phyloP scores from a whole-genome alignment of 2,888 invertebrate genomes.

The Caenorhabditis sp. region DNA sequence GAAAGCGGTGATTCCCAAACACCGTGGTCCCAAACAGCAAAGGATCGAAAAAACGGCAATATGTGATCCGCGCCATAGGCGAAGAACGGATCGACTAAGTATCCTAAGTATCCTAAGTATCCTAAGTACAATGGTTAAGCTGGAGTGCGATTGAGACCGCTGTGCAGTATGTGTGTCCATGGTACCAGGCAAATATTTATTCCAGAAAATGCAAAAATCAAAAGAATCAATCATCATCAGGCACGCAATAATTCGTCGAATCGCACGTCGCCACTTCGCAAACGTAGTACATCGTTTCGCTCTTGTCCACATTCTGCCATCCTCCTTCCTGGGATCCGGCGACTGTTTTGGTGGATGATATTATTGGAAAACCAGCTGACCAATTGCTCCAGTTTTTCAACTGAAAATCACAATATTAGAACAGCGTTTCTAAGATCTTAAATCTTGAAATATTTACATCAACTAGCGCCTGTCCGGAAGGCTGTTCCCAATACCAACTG shows the following conservation, averaged over 20 bases:
- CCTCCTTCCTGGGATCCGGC: neutral
- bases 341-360: constrained; percentile 15
- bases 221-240: neutral
- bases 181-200: too few species aligned
- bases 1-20: too few species aligned
- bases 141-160: too few species aligned
- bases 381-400: constrained; percentile 21
- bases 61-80: too few species aligned
- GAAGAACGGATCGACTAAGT: too few species aligned
- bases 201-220: too few species aligned
- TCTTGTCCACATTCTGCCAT: constrained; percentile 23
- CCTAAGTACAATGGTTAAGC: too few species aligned
- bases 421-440: too few species aligned
- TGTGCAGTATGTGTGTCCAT: too few species aligned
- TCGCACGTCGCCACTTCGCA: constrained; percentile 44
- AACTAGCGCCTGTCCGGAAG: constrained; percentile 1
- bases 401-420: neutral
- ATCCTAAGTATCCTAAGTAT: too few species aligned
- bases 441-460: neutral
- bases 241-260: constrained; percentile 32
- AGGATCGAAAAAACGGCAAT: too few species aligned
- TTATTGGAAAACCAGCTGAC: constrained; percentile 25
- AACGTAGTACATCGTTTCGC: constrained; percentile 22
- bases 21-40: too few species aligned
- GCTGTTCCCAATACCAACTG: constrained; percentile 42